phyloP scores from a whole-genome alignment of 2,113 vertebrate species.

The Elaphurus davidianus region DNA sequence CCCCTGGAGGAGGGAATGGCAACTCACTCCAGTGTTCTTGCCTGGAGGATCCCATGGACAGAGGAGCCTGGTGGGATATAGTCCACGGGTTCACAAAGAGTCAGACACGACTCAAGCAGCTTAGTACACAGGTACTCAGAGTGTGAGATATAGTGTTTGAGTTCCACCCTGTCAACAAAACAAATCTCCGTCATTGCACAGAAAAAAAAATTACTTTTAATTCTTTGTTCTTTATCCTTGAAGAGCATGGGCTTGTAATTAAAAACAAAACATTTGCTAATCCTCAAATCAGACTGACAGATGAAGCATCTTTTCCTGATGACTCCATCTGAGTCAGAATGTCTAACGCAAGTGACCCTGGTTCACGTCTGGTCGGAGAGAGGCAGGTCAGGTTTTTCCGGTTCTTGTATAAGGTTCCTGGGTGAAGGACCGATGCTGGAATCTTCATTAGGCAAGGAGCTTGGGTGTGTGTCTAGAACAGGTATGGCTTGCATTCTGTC shows the following conservation, averaged over 20 bases:
- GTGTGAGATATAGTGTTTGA: background rate
- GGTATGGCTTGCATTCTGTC: fast-evolving
- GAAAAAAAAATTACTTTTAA: background rate
- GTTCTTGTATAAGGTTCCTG: background rate
- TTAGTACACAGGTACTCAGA: background rate
- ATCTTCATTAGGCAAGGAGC: too few species aligned
- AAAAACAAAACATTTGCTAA: background rate
- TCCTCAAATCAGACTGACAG: background rate
- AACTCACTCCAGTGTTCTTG: background rate
- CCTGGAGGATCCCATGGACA: background rate
- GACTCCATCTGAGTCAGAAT: background rate
- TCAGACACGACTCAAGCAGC: background rate
- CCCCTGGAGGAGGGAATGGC: background rate
- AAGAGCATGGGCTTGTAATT: background rate
- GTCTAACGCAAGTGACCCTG: too few species aligned
- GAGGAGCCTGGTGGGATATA: background rate
- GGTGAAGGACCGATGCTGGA: fast-evolving
- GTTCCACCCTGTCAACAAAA: background rate
- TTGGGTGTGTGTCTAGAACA: background rate
- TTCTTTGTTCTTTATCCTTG: background rate
- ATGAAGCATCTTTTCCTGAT: background rate
- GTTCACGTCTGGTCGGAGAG: too few species aligned
- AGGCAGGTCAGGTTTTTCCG: fast-evolving
- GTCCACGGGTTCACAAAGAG: background rate
- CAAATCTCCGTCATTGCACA: background rate